Evolutionary conservation across 2,888 invertebrate species (phyloP).

Genomic region (Ectemnius lituratus): DNA sequence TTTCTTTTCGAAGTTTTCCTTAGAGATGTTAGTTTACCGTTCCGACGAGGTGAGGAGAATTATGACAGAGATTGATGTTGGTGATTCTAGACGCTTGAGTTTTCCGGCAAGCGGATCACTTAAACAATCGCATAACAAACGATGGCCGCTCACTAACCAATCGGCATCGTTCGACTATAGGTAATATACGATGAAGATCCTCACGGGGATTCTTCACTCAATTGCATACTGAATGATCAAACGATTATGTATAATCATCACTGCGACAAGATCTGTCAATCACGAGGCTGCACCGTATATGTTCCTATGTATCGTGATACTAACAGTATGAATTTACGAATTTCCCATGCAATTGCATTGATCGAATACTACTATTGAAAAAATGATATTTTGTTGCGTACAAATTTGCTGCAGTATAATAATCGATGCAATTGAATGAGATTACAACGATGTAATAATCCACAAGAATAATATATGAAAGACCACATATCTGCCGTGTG

Average conservation of each 20-base stretch:
- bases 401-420: too few species aligned
- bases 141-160: slow-evolving; percentile 76
- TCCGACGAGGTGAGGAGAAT: slow-evolving; percentile 35
- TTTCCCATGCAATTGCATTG: too few species aligned
- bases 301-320: slow-evolving; percentile 59
- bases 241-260: slow-evolving; percentile 27
- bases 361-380: too few species aligned
- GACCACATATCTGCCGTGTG: slow-evolving; percentile 39
- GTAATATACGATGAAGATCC: slow-evolving; percentile 66
- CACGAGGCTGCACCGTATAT: slow-evolving; percentile 51
- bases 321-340: slow-evolving; percentile 46
- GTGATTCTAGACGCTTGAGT: slow-evolving; percentile 77
- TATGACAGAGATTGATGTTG: slow-evolving; percentile 61
- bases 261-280: slow-evolving; percentile 32
- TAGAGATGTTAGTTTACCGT: not conserved
- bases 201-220: slow-evolving; percentile 48
- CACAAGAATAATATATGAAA: slow-evolving; percentile 14
- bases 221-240: slow-evolving; percentile 18
- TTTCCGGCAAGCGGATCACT: slow-evolving; percentile 76
- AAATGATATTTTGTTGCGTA: too few species aligned
- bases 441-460: slow-evolving; percentile 23
- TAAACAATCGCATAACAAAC: slow-evolving; percentile 76
- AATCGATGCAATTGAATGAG: slow-evolving; percentile 39
- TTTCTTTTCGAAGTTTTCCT: not conserved
- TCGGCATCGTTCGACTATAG: slow-evolving; percentile 76